Conservation (phyloP, 2,797 vertebrate genomes). For the Gobionotothen gibberifrons region DNA sequence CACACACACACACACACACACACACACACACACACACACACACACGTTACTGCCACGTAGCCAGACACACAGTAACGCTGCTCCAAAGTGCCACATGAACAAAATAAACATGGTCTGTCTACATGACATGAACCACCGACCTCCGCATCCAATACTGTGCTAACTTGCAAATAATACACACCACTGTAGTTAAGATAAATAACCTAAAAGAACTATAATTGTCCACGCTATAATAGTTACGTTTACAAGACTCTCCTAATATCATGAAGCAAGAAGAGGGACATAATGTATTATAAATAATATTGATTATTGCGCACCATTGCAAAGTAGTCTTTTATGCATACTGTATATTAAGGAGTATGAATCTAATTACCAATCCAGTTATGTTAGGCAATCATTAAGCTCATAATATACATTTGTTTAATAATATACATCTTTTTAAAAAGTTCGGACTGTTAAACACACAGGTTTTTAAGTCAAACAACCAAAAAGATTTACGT, state of each 20-base stretch:
- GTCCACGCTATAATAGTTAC: too few relatives aligned
- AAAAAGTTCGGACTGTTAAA: neutral
- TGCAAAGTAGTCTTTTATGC: neutral
- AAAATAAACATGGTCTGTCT: slow-evolving; percentile 64
- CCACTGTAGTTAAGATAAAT: neutral
- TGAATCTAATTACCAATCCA: neutral
- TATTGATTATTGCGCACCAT: neutral
- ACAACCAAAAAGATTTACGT: too few relatives aligned
- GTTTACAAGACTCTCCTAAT: neutral
- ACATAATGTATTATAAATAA: neutral
- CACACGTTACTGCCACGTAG: slow-evolving; percentile 38
- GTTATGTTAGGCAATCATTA: neutral
- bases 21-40: slow-evolving; percentile 18
- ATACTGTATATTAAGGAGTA: neutral
- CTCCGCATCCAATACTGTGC: slow-evolving; percentile 8
- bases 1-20: slow-evolving; percentile 19
- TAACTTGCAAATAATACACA: slow-evolving; percentile 1
- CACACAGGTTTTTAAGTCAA: neutral
- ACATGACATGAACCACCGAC: slow-evolving; percentile 27
- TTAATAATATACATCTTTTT: too few relatives aligned
- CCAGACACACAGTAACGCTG: slow-evolving; percentile 60
- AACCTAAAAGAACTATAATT: neutral
- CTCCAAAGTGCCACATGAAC: slow-evolving; percentile 70
- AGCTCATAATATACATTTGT: too few relatives aligned
- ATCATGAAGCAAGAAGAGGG: neutral